A percentile compares a stretch with the other conserved stretches of the same genome.
These are phyloP conservation scores for Limnodromus scolopaceus DNA, from an alignment of 2,797 vertebrate genomes.

Conservation along the genomic window DNA sequence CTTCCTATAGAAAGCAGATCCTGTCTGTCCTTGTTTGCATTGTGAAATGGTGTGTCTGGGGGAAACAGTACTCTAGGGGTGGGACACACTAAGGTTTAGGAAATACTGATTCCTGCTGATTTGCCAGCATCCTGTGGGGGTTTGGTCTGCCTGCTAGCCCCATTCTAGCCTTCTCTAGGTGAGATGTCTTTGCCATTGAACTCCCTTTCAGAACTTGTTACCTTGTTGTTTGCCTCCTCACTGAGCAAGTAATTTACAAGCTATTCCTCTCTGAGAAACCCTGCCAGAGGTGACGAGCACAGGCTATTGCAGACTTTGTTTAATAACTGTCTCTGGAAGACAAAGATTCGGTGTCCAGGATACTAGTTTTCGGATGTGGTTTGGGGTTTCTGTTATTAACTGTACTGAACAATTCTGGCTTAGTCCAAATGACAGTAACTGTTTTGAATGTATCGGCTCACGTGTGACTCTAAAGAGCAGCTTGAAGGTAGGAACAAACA, in stretches of 20 bases:
- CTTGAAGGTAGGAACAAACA: not conserved
- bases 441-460: not conserved
- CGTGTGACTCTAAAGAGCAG: not conserved
- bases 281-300: not conserved
- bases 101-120: not conserved
- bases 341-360: not conserved
- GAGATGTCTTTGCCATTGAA: not conserved
- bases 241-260: rapidly evolving
- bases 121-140: not conserved
- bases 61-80: too few relatives aligned
- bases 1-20: not conserved
- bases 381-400: not conserved
- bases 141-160: not conserved
- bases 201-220: not conserved
- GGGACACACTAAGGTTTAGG: not conserved
- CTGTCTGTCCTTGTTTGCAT: not conserved
- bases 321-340: not conserved
- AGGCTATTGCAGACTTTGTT: not conserved
- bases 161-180: not conserved
- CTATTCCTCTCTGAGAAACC: not conserved
- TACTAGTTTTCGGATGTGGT: rapidly evolving
- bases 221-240: not conserved
- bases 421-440: not conserved
- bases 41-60: not conserved
- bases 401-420: not conserved